Evolutionary conservation across 2,797 vertebrate species (phyloP), one percentile per base, ranked within the genome.

Genomic region (Acanthurus leucopareius): DNA sequence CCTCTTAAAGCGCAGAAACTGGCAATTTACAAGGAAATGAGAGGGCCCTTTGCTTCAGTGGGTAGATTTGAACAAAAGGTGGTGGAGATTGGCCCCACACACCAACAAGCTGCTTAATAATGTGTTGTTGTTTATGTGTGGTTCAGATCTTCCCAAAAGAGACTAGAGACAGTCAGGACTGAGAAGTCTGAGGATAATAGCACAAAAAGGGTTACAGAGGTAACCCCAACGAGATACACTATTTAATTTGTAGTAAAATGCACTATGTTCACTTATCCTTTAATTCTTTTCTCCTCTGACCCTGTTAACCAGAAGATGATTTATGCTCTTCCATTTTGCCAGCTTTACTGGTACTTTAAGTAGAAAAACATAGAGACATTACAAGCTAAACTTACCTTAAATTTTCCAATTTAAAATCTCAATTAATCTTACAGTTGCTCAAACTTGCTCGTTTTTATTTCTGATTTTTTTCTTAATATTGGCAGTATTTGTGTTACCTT

Each of bases 21-120:
- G n/a, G 78, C 78, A 86, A 80, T 88, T 85, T 83, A 62, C 69
- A 73, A 77, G 80, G 86, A 89, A 89, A 88, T 89, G 75, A 87
- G 78, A 82, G 65, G 69, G 42, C 45, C 62, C 42, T 77, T 85
- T 77, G 78, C 86, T 87, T 83, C 87, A 89, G 71, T 81, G 75
- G 78, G 49, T 80, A 80, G 83, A 90, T 87, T 89, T 79, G 82
- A 86, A 82, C 75, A 87, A 79, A 86, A 67, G 80, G 80, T 74
- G 66, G n/a, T 25, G 48, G 61, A 88, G 79, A 90, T 81, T 84
- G 85, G 73, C 42, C 71, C 65, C 0, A 49, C 67, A 79, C 75
- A 80, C 73, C 56, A 68, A 79, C 68, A 67, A 82, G 77, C 67
- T 66, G 44, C 74, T 85, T 84, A 75, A 70, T 77, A 77, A 61